Percentiles rank a stretch among this genome's conserved stretches.
phyloP scores from a whole-genome alignment of 2,888 invertebrate genomes.

The Melanchra persicariae region DNA sequence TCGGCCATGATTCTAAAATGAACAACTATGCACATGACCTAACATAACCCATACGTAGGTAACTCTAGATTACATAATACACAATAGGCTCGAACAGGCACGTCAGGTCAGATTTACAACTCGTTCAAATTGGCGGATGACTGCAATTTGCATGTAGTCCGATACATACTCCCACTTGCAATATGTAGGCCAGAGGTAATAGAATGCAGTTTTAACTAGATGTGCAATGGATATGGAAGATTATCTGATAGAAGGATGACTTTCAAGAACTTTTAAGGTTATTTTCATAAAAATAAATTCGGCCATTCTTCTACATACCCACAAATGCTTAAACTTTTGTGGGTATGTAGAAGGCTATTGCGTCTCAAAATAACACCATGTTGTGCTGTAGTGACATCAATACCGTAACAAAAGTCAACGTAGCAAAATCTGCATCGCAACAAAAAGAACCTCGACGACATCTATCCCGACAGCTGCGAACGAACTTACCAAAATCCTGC shows the following conservation, averaged over 20 bases:
- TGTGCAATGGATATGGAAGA: neutral
- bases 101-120: slow-evolving; percentile 21
- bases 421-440: too few relatives aligned
- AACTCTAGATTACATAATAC: neutral
- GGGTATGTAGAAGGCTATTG: too few relatives aligned
- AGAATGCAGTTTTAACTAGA: slow-evolving; percentile 66
- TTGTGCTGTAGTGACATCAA: too few relatives aligned
- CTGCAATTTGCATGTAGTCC: slow-evolving; percentile 64
- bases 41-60: neutral
- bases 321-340: too few relatives aligned
- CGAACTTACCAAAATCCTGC: too few relatives aligned
- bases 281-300: too few relatives aligned
- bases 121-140: slow-evolving; percentile 68
- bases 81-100: slow-evolving; percentile 5
- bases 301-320: too few relatives aligned
- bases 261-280: slow-evolving; percentile 24
- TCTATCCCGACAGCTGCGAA: too few relatives aligned
- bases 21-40: neutral
- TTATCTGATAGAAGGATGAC: slow-evolving; percentile 15
- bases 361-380: too few relatives aligned
- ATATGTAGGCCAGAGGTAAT: slow-evolving; percentile 56
- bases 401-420: too few relatives aligned
- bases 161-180: slow-evolving; percentile 35
- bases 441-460: too few relatives aligned
- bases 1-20: neutral